Evolutionary conservation across 2,888 invertebrate genomes (phyloP), one percentile per base, ranked within the genome.

Genomic region (Lamproptera curius): DNA sequence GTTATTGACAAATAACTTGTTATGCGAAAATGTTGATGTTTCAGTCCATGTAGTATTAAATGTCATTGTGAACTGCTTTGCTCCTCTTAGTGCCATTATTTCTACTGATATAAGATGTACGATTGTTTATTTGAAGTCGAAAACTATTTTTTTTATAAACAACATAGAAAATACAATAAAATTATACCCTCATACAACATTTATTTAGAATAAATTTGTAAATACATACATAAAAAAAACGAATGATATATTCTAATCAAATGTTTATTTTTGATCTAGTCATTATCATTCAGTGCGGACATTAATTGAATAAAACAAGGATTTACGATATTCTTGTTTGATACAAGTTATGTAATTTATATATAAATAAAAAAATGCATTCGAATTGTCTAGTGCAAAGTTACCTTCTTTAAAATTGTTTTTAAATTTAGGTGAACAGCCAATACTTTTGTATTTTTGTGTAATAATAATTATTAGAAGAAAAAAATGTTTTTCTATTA

Each of bases 181-280:
- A 20, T 20, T 5, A 20, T n/a, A n/a, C n/a, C n/a, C n/a, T n/a
- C n/a, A n/a, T n/a, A n/a, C n/a, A n/a, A n/a, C n/a, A n/a, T n/a
- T n/a, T n/a, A 38, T 37, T 11, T 10, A 42, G 42, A 28, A 36
- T 46, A 36, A 42, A 34, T 34, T 46, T 57, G 58, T 57, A 58
- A 51, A 55, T 56, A 57, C n/a, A n/a, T n/a, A n/a, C n/a, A n/a
- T 33, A 40, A 33, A 14, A 28, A 17, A 20, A 20, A 14, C 1
- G 51, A 45, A 50, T 51, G 43, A 16, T 47, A 48, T 48, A 45
- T 34, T 34, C 36, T 46, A 23, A 58, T 52, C 38, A 53, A 53
- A 54, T 52, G 45, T 57, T 59, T 55, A 42, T 52, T 55, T 59
- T 56, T 54, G 56, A 57, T 68, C 68, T 68, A 70, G 76, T 76